Percentiles rank a stretch among this genome's conserved stretches.
These are phyloP conservation scores for Momotus momota DNA, from an alignment of 2,797 vertebrate species.

Conservation along the genomic window DNA sequence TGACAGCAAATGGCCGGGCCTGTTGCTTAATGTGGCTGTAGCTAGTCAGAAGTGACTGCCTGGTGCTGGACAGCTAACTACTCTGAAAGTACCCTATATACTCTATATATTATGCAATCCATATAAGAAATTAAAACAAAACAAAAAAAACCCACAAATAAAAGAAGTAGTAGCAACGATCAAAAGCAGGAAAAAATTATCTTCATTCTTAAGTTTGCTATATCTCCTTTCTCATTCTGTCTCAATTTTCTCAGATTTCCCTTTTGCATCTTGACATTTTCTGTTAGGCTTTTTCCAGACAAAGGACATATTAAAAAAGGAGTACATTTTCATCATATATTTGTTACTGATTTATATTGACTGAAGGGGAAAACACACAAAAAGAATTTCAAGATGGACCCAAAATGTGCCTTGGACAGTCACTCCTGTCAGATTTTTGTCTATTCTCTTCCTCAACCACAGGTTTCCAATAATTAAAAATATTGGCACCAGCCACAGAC, in stretches of 20 bases:
- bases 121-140: background rate
- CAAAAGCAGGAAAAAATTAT: background rate
- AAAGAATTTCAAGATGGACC: background rate
- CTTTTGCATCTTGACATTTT: background rate
- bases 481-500: background rate
- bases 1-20: constrained; percentile 32
- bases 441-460: background rate
- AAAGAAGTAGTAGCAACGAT: background rate
- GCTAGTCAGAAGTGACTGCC: background rate
- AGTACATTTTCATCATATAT: background rate
- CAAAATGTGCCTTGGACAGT: background rate
- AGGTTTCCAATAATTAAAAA: background rate
- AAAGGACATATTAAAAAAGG: background rate
- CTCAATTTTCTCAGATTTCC: background rate
- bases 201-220: background rate
- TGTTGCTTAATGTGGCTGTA: background rate
- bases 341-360: background rate
- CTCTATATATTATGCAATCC: background rate
- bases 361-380: background rate
- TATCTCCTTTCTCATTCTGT: background rate
- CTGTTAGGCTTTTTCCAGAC: background rate
- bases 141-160: background rate
- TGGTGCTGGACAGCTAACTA: background rate
- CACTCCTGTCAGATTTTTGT: background rate
- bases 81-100: background rate